Evolutionary conservation across 2,888 invertebrate species (phyloP), one percentile per base, ranked within the genome.

Genomic region (Ophion ellenae): DNA sequence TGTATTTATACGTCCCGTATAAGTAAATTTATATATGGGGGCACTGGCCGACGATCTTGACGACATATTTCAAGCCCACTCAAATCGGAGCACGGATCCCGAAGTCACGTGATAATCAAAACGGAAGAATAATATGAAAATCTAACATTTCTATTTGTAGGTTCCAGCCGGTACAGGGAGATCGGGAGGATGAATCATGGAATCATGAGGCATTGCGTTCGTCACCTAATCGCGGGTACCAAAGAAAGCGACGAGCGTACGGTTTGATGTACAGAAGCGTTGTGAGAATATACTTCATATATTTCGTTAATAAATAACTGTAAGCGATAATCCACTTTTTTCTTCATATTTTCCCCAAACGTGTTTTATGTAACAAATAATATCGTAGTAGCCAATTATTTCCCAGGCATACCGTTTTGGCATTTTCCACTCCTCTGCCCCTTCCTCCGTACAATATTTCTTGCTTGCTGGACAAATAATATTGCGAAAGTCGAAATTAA

Each of bases 161-260:
- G 89, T 84, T 87, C 88, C 17, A 71, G 87, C 57, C 80, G 91
- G 17, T 90, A 90, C 78, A 76, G 83, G 24, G 82, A 88, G n/a
- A 82, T 92, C 64, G 61, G 88, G 28, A 87, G 90, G 47, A 78
- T 91, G 59, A 93, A 93, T 89, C 88, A 91, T 45, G 89, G 90
- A 88, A 85, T 90, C 70, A 89, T 91, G 64, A 91, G 91, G 77
- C 82, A 84, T 63, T 90, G 89, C 67, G 81, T 90, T 74, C 64
- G 85, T 64, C 86, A 83, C 2, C 66, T 86, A 28, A 20, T 66
- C 28, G 40, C 53, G 24, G 70, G 40, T 61, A 63, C 32, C 66
- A 32, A 64, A n/a, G 17, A 53, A 67, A 14, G 24, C 47, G 11
- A 53, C 24, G n/a, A 66, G 57, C 74, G 57, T 59, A 20, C 53